These are phyloP conservation scores for Madoqua kirkii DNA, from an alignment of 2,113 vertebrate species.

Conservation along the genomic window DNA sequence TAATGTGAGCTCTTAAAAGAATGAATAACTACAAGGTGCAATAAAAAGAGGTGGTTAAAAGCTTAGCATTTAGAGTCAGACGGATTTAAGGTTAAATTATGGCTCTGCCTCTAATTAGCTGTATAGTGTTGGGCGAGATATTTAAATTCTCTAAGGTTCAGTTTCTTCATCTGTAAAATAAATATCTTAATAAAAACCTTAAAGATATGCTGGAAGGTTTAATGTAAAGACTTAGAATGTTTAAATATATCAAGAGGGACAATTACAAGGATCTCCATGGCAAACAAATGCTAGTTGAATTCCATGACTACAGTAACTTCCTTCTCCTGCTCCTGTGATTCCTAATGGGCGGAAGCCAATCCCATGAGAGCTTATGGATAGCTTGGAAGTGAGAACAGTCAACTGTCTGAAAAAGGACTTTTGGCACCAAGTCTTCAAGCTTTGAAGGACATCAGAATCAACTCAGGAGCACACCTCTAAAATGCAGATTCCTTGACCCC, in stretches of 20 bases:
- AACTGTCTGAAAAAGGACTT: neutral
- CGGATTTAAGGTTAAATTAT: neutral
- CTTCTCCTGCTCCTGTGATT: neutral
- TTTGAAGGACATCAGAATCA: neutral
- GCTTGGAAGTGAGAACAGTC: neutral
- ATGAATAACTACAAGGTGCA: neutral
- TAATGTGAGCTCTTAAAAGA: neutral
- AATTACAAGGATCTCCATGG: too few species aligned
- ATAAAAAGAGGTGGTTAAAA: neutral
- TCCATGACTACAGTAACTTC: neutral
- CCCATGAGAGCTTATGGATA: neutral
- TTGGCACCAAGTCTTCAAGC: neutral
- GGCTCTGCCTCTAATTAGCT: neutral
- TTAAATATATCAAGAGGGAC: neutral
- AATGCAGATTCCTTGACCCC: neutral
- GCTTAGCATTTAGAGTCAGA: neutral
- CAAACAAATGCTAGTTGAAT: neutral
- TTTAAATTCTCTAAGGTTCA: neutral
- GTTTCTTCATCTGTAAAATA: neutral
- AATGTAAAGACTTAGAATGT: neutral
- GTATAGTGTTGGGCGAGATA: neutral
- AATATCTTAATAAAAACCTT: neutral
- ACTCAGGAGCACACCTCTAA: neutral
- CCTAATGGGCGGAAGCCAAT: neutral
- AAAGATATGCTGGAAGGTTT: neutral